phyloP scores from a whole-genome alignment of 2,113 vertebrate species.

The Apteryx mantelli region DNA sequence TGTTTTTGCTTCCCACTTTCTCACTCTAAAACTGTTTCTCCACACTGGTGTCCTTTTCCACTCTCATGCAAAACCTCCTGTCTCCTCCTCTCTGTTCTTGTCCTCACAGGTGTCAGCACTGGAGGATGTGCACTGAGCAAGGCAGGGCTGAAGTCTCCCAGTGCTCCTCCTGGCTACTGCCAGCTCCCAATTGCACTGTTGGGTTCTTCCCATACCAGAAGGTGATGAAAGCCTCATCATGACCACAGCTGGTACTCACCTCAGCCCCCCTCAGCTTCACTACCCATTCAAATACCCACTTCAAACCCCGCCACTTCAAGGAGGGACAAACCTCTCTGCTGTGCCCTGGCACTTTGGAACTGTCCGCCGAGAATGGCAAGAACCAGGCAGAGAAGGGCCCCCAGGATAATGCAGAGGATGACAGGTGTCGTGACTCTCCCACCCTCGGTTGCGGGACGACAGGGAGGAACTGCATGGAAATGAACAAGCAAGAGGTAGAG shows the following conservation, averaged over 20 bases:
- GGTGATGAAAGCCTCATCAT: not conserved
- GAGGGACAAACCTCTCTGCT: slow-evolving; percentile 11
- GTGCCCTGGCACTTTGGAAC: not conserved
- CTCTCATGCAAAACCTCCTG: not conserved
- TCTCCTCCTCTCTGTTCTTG: not conserved
- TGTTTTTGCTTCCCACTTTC: not conserved
- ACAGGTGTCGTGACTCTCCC: not conserved
- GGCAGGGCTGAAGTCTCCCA: not conserved
- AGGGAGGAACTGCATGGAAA: not conserved
- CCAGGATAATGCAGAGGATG: slow-evolving; percentile 58
- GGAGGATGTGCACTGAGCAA: not conserved
- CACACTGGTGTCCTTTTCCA: not conserved
- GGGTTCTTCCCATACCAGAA: not conserved
- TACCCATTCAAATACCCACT: not conserved
- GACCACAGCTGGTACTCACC: not conserved
- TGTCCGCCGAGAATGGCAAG: slow-evolving; percentile 49
- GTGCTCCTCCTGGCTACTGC: not conserved
- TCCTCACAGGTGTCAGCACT: not conserved
- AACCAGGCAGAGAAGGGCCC: slow-evolving; percentile 22
- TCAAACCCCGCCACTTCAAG: not conserved
- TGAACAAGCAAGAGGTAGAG: not conserved
- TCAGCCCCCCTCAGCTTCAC: not conserved
- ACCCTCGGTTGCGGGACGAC: not conserved
- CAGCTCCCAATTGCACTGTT: not conserved
- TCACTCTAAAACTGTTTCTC: not conserved